phyloP scores from a whole-genome alignment of 1,140 invertebrate genomes.

The Drosophila parabipectinata region DNA sequence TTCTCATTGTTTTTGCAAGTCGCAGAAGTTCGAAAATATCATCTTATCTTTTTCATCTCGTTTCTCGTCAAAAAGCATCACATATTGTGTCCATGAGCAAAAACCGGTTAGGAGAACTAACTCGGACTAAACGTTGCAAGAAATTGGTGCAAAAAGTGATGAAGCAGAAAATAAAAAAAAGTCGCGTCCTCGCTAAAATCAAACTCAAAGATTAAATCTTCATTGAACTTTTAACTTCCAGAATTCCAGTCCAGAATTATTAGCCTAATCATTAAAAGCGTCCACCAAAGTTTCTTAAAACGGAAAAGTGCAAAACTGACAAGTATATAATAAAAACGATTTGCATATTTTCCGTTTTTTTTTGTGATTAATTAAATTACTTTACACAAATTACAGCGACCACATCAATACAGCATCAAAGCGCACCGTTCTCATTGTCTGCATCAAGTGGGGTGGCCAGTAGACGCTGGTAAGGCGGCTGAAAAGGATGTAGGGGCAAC shows the following conservation, averaged over 20 bases:
- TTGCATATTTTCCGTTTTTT: slow-evolving; percentile 45
- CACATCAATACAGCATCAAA: slow-evolving; percentile 13
- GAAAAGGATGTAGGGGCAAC: not conserved
- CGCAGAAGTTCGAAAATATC: not conserved
- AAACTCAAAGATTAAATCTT: no score
- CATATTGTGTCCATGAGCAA: not conserved
- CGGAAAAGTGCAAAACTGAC: not conserved
- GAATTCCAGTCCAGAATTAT: not conserved
- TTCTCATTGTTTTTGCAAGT: not conserved
- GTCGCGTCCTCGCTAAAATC: no score
- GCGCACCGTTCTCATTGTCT: slow-evolving; percentile 4
- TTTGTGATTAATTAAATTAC: slow-evolving; percentile 79
- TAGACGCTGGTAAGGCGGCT: not conserved
- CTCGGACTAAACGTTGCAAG: not conserved
- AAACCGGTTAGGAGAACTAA: not conserved
- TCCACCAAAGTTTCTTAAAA: not conserved
- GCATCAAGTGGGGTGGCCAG: not conserved
- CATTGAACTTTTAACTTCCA: not conserved
- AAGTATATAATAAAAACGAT: slow-evolving; percentile 46
- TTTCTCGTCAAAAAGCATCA: not conserved
- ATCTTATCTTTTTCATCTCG: not conserved
- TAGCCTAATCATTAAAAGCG: not conserved
- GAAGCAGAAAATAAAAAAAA: not conserved
- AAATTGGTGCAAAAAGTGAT: not conserved
- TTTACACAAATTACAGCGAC: slow-evolving; percentile 70